Conservation (phyloP, 2,888 invertebrate genomes). For the Parthenolecanium corni region DNA sequence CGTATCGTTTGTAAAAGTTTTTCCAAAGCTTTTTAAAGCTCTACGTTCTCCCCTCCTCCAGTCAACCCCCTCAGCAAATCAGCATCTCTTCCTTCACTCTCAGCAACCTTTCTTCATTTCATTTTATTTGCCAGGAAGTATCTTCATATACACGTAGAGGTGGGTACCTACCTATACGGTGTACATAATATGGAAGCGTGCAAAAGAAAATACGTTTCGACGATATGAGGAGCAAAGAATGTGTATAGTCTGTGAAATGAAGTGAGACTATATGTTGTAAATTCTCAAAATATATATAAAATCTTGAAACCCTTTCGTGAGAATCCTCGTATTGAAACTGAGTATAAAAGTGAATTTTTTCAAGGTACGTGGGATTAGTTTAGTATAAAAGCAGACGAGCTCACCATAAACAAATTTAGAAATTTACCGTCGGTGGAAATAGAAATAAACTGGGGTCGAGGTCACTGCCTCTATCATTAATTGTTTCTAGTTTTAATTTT, state of each 20-base stretch:
- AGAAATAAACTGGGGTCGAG: too few relatives aligned
- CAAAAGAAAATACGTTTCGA: not conserved
- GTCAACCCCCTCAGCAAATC: too few relatives aligned
- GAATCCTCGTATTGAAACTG: too few relatives aligned
- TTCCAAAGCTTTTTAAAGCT: slow-evolving; percentile 14
- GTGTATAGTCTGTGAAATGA: not conserved
- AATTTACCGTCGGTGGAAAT: too few relatives aligned
- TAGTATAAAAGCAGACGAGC: too few relatives aligned
- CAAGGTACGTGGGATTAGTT: too few relatives aligned
- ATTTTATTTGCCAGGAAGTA: not conserved
- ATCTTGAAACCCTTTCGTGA: not conserved
- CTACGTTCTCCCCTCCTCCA: not conserved
- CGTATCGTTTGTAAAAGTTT: slow-evolving; percentile 24
- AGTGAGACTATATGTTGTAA: not conserved
- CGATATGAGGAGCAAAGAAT: not conserved
- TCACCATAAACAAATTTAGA: too few relatives aligned
- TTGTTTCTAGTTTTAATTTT: too few relatives aligned
- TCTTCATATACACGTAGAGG: not conserved
- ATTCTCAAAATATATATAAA: not conserved
- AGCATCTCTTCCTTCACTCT: too few relatives aligned
- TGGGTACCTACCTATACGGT: not conserved
- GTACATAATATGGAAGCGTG: not conserved
- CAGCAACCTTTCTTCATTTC: slow-evolving; percentile 9
- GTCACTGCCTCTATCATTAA: too few relatives aligned
- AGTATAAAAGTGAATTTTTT: too few relatives aligned